These are phyloP conservation scores for Ophioninae sp. DNA, from an alignment of 2,888 invertebrate species.

Conservation along the genomic window DNA sequence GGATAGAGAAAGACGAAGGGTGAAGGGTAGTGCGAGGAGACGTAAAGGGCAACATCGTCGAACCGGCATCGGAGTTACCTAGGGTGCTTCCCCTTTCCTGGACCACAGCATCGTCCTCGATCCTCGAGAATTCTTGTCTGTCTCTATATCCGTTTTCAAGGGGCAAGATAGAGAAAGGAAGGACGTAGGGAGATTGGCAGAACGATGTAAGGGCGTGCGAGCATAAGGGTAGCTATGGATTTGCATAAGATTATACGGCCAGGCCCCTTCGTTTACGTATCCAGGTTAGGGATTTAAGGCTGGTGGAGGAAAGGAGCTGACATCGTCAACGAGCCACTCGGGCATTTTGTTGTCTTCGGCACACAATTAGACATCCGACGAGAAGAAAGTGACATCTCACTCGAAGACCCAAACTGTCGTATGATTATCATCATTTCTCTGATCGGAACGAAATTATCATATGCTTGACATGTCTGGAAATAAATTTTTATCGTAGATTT, in stretches of 20 bases:
- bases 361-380: conserved; percentile 73
- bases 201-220: conserved; percentile 68
- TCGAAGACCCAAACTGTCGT: conserved; percentile 30
- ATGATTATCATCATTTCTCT: conserved; percentile 34
- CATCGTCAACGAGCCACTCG: conserved; percentile 69
- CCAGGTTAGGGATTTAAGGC: conserved; percentile 66
- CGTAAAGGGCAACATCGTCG: conserved; percentile 52
- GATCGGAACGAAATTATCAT: not conserved
- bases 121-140: conserved; percentile 42
- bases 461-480: not conserved
- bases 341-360: conserved; percentile 71
- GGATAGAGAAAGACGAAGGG: conserved; percentile 10
- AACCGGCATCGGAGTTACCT: conserved; percentile 61
- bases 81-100: conserved; percentile 48
- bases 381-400: conserved; percentile 33
- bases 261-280: conserved; percentile 64
- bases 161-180: conserved; percentile 52
- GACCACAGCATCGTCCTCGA: conserved; percentile 44
- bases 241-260: conserved; percentile 79
- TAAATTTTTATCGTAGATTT: not conserved
- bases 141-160: conserved; percentile 43
- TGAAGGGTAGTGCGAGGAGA: conserved; percentile 25
- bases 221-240: conserved; percentile 76
- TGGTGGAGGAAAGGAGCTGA: conserved; percentile 57
- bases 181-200: conserved; percentile 47